phyloP scores from a whole-genome alignment of 23 tunicate genomes.

The Halocynthia roretzi region DNA sequence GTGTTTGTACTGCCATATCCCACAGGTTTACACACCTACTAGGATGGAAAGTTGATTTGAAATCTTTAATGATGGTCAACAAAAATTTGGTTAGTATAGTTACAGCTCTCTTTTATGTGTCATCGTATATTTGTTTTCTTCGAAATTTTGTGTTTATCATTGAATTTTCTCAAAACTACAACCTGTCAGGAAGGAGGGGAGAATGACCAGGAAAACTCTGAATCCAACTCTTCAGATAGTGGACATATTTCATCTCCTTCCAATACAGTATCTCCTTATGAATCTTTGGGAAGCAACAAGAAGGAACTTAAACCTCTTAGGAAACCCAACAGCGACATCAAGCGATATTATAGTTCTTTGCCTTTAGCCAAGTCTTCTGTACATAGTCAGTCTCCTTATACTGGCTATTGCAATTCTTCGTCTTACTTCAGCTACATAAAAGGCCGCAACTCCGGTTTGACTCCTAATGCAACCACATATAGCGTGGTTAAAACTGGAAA shows the following conservation, averaged over 20 bases:
- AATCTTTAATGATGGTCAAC: slow-evolving; percentile 22
- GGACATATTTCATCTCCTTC: slow-evolving; percentile 54
- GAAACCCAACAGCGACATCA: slow-evolving; percentile 38
- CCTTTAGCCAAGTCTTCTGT: neutral
- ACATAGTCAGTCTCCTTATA: slow-evolving; percentile 3
- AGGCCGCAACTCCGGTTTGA: neutral
- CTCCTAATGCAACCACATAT: neutral
- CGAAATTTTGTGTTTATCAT: no score
- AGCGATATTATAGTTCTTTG: slow-evolving; percentile 72
- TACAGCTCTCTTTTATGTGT: no score
- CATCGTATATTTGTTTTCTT: no score
- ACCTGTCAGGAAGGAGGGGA: neutral
- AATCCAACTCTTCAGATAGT: slow-evolving; percentile 26
- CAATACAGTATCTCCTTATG: slow-evolving; percentile 18
- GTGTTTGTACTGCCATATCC: neutral
- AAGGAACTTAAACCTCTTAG: slow-evolving; percentile 16
- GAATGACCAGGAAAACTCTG: neutral
- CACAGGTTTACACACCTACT: slow-evolving; percentile 3
- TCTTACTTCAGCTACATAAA: slow-evolving; percentile 7
- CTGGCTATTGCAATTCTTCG: neutral
- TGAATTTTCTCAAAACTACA: no score
- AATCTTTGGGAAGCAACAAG: neutral
- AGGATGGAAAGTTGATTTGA: slow-evolving; percentile 42
- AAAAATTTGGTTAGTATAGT: slow-evolving; percentile 4
- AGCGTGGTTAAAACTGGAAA: neutral